Evolutionary conservation across 2,113 vertebrate species (phyloP).

Genomic region (Cryptotis parvus): DNA sequence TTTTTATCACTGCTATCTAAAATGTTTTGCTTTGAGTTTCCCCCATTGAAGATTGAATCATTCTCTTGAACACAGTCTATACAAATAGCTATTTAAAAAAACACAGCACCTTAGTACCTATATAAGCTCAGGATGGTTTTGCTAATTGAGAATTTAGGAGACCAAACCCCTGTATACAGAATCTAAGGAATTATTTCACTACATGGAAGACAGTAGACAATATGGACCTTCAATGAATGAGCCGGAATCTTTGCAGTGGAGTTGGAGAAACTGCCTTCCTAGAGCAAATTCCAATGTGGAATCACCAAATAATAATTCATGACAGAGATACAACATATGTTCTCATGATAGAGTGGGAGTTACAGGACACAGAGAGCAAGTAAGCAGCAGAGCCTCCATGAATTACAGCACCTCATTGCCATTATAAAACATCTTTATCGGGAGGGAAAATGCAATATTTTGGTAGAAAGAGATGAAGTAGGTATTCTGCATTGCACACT

Average conservation of each 20-base stretch:
- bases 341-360: slow-evolving; percentile 81
- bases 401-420: slow-evolving; percentile 81
- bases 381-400: slow-evolving; percentile 79
- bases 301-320: slow-evolving; percentile 78
- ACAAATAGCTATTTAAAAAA: slow-evolving; percentile 75
- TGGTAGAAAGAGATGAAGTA: slow-evolving; percentile 83
- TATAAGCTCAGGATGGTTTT: slow-evolving; percentile 74
- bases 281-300: slow-evolving; percentile 76
- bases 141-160: slow-evolving; percentile 83
- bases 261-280: slow-evolving; percentile 73
- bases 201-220: slow-evolving; percentile 76
- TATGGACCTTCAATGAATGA: slow-evolving; percentile 75
- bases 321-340: slow-evolving; percentile 82
- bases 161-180: slow-evolving; percentile 58
- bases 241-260: slow-evolving; percentile 63
- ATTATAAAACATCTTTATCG: slow-evolving; percentile 85
- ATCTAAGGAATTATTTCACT: slow-evolving; percentile 78
- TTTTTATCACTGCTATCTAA: slow-evolving; percentile 35
- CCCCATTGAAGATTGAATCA: slow-evolving; percentile 12
- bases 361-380: slow-evolving; percentile 81
- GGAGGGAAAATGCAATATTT: slow-evolving; percentile 84
- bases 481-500: slow-evolving; percentile 79
- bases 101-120: slow-evolving; percentile 72
- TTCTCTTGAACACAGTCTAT: slow-evolving; percentile 62
- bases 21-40: slow-evolving; percentile 52